Evolutionary conservation across 2,888 invertebrate genomes (phyloP), one percentile per base, ranked within the genome.

Genomic region (Meliscaeva auricollis): DNA sequence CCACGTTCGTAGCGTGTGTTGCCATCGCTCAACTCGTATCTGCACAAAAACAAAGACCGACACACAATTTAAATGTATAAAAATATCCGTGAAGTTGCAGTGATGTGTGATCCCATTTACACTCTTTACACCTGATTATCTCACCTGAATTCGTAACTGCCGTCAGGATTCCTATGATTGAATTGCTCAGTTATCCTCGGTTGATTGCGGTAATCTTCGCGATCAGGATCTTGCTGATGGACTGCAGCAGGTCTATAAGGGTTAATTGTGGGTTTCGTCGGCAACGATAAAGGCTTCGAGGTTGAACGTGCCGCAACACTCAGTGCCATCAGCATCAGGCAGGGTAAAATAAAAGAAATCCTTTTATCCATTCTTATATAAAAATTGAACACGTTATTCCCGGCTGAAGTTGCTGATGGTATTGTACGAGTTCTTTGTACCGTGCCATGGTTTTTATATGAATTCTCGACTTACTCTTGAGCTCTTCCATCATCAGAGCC

Each of bases 1-100:
- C 91, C 91, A 11, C 91, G 90, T 75, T 91, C 91, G 50, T 91
- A 91, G 15, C 91, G 90, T 1, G 91, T 90, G 7, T 91, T 90
- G 2, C 91, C 91, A 74, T 91, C 91, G 44, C 89, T 89, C 80
- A 90, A 69, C 46, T 91, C 91, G 56, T 89, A 91, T 3, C 91
- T 91, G 76, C 9, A 46, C 5, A 64, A 54, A 3, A 69, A 44
- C 15, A 72, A 44, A 46, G 38, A 50, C 1, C 50, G 32, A 50
- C 35, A 38, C 11, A 52, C 9, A 38, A 38, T 8, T 7, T 6
- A 35, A 9, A 35, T 9, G 9, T 9, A 35, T 9, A 8, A 35
- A 9, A 9, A 8, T 50, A 62, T 77, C 62, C 44, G 44, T 60
- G 50, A 64, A 48, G 69, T 70, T 70, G 64, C 69, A 38, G 9